Evolutionary conservation across 2,888 invertebrate species (phyloP), one percentile per base, ranked within the genome.

Genomic region (Desoria tigrina): DNA sequence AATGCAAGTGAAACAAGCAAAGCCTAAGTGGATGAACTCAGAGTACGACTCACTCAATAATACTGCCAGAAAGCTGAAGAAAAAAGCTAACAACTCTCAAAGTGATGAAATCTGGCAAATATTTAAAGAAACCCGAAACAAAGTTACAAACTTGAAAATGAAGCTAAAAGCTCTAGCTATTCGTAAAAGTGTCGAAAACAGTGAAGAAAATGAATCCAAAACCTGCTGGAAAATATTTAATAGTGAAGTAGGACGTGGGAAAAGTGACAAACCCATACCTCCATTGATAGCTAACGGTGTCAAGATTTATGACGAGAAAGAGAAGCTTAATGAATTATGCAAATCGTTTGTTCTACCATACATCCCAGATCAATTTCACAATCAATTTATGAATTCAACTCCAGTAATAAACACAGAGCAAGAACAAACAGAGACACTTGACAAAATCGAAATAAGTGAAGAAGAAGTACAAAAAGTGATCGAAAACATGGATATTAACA

Each of bases 201-300:
- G 26, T n/a, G n/a, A n/a, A n/a, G 16, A 32, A 26, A 24, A 56
- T 18, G 3, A 14, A 18, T 26, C 51, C 9, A 63, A 63, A 18
- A 3, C 32, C 6, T 7, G 45, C 1, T 63, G 63, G 63, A 58
- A 42, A 39, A 26, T 64, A 2, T 21, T 64, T 18, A 64, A 64
- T 16, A 21, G 18, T 2, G 59, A 64, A 42, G 53, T 59, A 26
- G 64, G 64, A 1, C 23, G 64, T 21, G 1, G 7, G 1, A 64
- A 59, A 6, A n/a, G 1, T 9, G 28, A 59, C 14, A 42, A 1
- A 18, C 32, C 27, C 1, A 26, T 64, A 7, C 37, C 42, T 1
- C 42, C 59, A 0, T 24, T 64, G 1, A 11, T 26, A 37, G 18
- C 3, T n/a, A n/a, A 45, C 21, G 55, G 55, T n/a, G 14, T 3